Conservation (phyloP, 1,140 invertebrate genomes). For the Glossosoma conforme region DNA sequence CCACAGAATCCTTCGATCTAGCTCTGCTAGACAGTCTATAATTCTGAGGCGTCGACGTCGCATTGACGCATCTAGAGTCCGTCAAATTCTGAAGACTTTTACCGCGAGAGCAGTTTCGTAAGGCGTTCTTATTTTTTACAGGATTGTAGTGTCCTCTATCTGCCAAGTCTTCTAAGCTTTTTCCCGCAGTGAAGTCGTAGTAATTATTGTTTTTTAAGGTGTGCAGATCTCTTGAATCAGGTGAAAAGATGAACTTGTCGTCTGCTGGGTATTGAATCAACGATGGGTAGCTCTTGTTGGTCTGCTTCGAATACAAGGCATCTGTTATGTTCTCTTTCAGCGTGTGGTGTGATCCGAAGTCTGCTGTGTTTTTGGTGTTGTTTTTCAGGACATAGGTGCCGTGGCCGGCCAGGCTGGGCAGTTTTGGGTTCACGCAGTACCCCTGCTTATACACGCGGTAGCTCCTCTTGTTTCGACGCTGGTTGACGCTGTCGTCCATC, state of each 20-base stretch:
- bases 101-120: constrained; percentile 6
- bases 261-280: constrained; percentile 16
- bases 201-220: constrained; percentile 28
- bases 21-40: constrained; percentile 1
- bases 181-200: constrained; percentile 21
- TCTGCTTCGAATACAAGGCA: constrained; percentile 16
- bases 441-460: constrained; percentile 49
- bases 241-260: constrained; percentile 24
- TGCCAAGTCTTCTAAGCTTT: constrained; percentile 26
- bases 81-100: constrained; percentile 26
- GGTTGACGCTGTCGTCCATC: constrained; percentile 47
- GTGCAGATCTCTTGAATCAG: constrained; percentile 17
- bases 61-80: not conserved
- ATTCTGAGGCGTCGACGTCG: not conserved
- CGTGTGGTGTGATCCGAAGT: constrained; percentile 26
- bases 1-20: constrained; percentile 12
- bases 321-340: constrained; percentile 18
- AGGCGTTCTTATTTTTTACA: constrained; percentile 10
- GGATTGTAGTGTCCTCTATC: constrained; percentile 16
- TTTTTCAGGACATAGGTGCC: constrained; percentile 42
- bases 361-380: constrained; percentile 37
- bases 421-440: constrained; percentile 5
- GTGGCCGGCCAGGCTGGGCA: constrained; percentile 39
- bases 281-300: constrained; percentile 28
- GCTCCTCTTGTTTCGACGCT: constrained; percentile 48